Evolutionary conservation across 2,888 invertebrate species (phyloP).

Genomic region (Willowsia nigromaculata): DNA sequence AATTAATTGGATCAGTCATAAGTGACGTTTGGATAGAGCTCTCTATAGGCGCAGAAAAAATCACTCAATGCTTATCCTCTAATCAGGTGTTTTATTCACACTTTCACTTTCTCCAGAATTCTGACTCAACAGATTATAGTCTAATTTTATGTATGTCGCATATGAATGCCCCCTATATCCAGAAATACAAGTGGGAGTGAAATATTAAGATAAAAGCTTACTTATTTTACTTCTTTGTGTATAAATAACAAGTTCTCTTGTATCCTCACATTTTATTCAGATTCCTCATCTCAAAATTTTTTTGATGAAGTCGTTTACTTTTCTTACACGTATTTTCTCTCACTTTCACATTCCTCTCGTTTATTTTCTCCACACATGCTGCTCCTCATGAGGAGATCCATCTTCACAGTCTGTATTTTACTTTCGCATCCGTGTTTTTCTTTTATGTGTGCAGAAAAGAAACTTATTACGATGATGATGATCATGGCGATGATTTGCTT

Average conservation of each 20-base stretch:
- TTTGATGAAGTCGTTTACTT: neutral
- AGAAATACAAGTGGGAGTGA: neutral
- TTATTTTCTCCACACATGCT: too few relatives aligned
- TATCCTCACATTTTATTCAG: neutral
- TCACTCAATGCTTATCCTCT: too few relatives aligned
- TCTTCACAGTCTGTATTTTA: neutral
- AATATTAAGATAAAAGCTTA: neutral
- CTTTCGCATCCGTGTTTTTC: neutral
- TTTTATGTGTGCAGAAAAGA: neutral
- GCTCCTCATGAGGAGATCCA: too few relatives aligned
- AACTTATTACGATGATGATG: neutral
- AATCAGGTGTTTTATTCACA: too few relatives aligned
- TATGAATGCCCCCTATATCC: too few relatives aligned
- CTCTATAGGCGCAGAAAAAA: too few relatives aligned
- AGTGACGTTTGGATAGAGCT: too few relatives aligned
- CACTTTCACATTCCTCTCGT: too few relatives aligned
- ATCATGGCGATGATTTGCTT: neutral
- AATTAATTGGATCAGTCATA: too few relatives aligned
- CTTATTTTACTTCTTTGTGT: neutral
- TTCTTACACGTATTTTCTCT: neutral
- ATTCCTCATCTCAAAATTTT: neutral
- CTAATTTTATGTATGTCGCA: too few relatives aligned
- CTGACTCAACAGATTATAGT: too few relatives aligned
- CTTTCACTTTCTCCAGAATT: too few relatives aligned
- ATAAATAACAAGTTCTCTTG: neutral